Conservation (phyloP, 2,888 invertebrate genomes). For the Drosophila diplacantha region DNA sequence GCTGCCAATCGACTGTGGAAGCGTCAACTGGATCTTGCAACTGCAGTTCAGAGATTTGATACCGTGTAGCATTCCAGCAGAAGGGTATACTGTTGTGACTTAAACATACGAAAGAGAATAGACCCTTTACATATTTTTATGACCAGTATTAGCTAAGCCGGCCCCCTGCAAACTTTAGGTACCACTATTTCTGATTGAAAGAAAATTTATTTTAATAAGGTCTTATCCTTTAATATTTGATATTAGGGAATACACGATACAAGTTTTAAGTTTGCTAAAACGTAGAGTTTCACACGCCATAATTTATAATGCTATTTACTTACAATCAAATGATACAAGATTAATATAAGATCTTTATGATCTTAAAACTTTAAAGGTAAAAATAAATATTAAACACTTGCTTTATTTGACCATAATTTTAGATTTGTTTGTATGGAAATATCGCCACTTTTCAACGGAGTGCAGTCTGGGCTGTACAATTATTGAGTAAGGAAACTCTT, state of each 20-base stretch:
- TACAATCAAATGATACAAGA: not conserved
- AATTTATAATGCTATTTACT: not conserved
- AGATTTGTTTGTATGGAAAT: not conserved
- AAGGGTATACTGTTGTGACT: not conserved
- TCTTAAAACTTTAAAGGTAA: not conserved
- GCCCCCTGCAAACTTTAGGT: too few relatives aligned
- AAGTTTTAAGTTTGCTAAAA: too few relatives aligned
- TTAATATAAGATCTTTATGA: not conserved
- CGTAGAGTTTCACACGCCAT: too few relatives aligned
- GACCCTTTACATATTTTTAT: not conserved
- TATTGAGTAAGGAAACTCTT: not conserved
- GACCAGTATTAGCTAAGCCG: too few relatives aligned
- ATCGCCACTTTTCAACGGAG: too few relatives aligned
- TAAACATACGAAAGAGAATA: too few relatives aligned
- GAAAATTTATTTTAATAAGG: too few relatives aligned
- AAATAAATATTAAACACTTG: not conserved
- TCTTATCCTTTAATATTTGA: too few relatives aligned
- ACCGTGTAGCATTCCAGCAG: not conserved
- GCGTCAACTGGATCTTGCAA: constrained; percentile 62
- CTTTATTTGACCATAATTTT: not conserved
- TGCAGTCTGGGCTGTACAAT: not conserved
- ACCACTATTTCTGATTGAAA: not conserved
- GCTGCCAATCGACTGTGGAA: constrained; percentile 64
- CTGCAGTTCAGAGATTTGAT: constrained; percentile 28
- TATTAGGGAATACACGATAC: not conserved